These are phyloP conservation scores for Drosophila glabriapex DNA, from an alignment of 2,888 invertebrate genomes.

Conservation along the genomic window DNA sequence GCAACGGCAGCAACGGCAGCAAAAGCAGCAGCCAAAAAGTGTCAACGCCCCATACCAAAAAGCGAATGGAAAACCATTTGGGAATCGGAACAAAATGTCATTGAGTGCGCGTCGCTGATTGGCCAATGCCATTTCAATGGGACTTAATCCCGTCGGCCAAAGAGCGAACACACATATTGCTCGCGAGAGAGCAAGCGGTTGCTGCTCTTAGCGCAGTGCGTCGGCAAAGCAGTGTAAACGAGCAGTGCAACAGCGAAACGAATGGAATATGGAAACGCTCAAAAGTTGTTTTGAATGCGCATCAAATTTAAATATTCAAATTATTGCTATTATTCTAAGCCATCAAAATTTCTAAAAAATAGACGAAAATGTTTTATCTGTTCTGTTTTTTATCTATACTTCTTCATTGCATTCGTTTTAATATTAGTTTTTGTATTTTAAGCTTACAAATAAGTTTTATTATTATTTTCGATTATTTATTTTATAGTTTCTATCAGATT, in stretches of 20 bases:
- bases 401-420: background rate
- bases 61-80: conserved; percentile 49
- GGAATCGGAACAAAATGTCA: conserved; percentile 73
- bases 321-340: background rate
- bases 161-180: conserved; percentile 30
- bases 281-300: background rate
- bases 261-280: conserved; percentile 30
- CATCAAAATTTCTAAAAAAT: background rate
- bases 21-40: conserved; percentile 32
- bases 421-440: background rate
- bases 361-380: background rate
- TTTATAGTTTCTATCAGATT: background rate
- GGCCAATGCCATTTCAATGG: conserved; percentile 55
- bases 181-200: conserved; percentile 25
- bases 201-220: conserved; percentile 35
- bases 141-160: conserved; percentile 42
- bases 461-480: background rate
- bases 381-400: background rate
- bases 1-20: background rate
- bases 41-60: conserved; percentile 70
- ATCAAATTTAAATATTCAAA: conserved; percentile 13
- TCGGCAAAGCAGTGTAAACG: conserved; percentile 49
- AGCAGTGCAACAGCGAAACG: conserved; percentile 40
- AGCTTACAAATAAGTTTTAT: background rate
- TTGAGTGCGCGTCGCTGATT: conserved; percentile 70